These are phyloP conservation scores for Macrosiphum euphorbiae DNA, from an alignment of 2,888 invertebrate species.

Conservation along the genomic window DNA sequence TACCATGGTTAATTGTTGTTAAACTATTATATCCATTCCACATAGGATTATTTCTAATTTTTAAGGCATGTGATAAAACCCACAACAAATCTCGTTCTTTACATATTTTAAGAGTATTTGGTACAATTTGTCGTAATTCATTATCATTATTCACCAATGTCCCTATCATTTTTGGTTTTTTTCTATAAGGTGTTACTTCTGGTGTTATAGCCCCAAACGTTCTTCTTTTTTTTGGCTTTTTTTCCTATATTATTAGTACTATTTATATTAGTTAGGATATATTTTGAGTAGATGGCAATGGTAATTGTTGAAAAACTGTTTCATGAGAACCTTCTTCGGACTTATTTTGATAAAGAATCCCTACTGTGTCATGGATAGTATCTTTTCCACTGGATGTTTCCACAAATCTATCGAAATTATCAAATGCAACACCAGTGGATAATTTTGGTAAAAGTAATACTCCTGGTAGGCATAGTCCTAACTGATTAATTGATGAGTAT, in stretches of 20 bases:
- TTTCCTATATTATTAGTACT: not conserved
- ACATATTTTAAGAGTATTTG: constrained; percentile 11
- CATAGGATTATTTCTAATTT: constrained; percentile 52
- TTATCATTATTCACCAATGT: constrained; percentile 62
- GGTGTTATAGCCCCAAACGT: constrained; percentile 1
- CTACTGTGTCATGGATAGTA: constrained; percentile 60
- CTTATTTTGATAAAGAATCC: constrained; percentile 48
- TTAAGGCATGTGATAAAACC: constrained; percentile 65
- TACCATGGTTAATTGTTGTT: constrained; percentile 67
- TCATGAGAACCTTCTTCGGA: not conserved
- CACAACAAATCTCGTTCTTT: constrained; percentile 65
- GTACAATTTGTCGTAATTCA: constrained; percentile 48
- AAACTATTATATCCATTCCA: constrained; percentile 69
- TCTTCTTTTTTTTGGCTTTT: constrained; percentile 33
- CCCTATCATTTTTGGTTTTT: constrained; percentile 50
- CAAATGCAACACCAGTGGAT: constrained; percentile 67
- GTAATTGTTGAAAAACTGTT: not conserved
- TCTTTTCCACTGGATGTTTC: constrained; percentile 60
- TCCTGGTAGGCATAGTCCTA: constrained; percentile 67
- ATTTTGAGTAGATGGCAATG: not conserved
- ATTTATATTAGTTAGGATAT: not conserved
- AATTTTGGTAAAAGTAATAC: constrained; percentile 66
- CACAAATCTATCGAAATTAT: constrained; percentile 61
- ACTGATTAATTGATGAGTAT: constrained; percentile 66
- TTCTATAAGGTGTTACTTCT: constrained; percentile 11